These are phyloP conservation scores for Cecropterus lyciades DNA, from an alignment of 1,140 invertebrate species.

Conservation along the genomic window DNA sequence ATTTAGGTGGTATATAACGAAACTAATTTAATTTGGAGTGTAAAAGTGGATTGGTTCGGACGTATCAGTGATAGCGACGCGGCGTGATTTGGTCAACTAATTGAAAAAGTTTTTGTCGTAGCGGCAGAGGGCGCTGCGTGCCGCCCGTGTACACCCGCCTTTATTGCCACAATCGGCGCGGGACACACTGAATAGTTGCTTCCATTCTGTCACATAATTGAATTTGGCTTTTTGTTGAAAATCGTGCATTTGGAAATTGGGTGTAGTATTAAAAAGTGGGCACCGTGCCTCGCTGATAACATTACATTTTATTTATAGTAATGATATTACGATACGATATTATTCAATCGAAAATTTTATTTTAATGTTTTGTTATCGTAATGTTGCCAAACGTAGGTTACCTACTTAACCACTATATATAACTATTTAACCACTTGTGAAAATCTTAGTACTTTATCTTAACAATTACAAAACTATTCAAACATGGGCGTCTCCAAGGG, in stretches of 20 bases:
- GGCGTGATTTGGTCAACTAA: constrained; percentile 60
- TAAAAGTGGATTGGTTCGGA: constrained; percentile 47
- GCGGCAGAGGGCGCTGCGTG: background rate
- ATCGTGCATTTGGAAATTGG: constrained; percentile 1
- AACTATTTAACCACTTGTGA: too few species aligned
- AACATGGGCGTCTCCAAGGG: too few species aligned
- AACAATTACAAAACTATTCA: too few species aligned
- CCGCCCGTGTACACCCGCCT: constrained; percentile 33
- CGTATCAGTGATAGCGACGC: constrained; percentile 40
- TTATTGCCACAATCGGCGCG: constrained; percentile 31
- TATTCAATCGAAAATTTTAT: background rate
- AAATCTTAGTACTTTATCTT: too few species aligned
- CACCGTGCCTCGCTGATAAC: background rate
- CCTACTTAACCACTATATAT: too few species aligned
- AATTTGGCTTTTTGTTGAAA: constrained; percentile 2
- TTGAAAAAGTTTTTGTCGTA: constrained; percentile 74
- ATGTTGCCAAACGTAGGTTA: too few species aligned
- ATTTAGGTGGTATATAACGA: constrained; percentile 36
- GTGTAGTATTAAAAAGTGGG: background rate
- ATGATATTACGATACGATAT: too few species aligned
- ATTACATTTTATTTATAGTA: background rate
- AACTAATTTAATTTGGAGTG: constrained; percentile 73
- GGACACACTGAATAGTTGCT: background rate
- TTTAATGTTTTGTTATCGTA: too few species aligned
- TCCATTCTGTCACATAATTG: constrained; percentile 2